phyloP scores from a whole-genome alignment of 2,797 vertebrate genomes.

The Tarsius wallacei region DNA sequence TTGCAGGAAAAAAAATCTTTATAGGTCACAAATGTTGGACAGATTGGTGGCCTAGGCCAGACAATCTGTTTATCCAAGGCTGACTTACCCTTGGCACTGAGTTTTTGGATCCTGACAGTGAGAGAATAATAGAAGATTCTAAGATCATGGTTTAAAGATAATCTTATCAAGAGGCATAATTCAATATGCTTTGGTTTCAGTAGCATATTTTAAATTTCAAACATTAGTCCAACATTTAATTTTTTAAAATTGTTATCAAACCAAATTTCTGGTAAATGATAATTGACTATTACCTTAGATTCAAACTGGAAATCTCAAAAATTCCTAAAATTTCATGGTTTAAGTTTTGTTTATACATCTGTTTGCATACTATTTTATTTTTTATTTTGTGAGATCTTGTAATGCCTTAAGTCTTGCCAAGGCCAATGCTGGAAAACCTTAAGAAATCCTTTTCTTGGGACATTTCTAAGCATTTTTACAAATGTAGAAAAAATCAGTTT shows the following conservation, averaged over 20 bases:
- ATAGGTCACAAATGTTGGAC: slow-evolving; percentile 82
- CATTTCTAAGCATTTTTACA: slow-evolving; percentile 58
- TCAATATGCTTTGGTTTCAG: slow-evolving; percentile 19
- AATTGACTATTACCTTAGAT: background rate
- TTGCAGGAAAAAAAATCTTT: slow-evolving; percentile 63
- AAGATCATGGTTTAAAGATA: slow-evolving; percentile 75
- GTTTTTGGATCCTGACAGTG: slow-evolving; percentile 77
- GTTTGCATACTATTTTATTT: background rate
- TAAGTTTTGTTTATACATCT: background rate
- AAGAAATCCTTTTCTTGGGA: slow-evolving; percentile 26
- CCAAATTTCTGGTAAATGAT: slow-evolving; percentile 17
- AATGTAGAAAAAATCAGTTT: slow-evolving; percentile 52
- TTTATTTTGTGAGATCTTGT: background rate
- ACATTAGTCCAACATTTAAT: slow-evolving; percentile 17
- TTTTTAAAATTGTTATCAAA: slow-evolving; percentile 48
- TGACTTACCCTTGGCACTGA: slow-evolving; percentile 79
- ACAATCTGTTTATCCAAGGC: slow-evolving; percentile 85
- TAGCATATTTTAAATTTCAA: slow-evolving; percentile 26
- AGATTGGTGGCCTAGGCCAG: slow-evolving; percentile 84
- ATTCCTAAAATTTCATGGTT: background rate
- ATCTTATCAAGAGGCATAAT: slow-evolving; percentile 66
- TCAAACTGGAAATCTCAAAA: slow-evolving; percentile 42
- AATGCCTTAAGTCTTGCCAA: slow-evolving; percentile 10
- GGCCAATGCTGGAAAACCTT: background rate
- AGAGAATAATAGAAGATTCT: slow-evolving; percentile 75